Base-by-base conservation (phyloP, 2,113 vertebrate genomes). In the Donacobius atricapilla region DNA sequence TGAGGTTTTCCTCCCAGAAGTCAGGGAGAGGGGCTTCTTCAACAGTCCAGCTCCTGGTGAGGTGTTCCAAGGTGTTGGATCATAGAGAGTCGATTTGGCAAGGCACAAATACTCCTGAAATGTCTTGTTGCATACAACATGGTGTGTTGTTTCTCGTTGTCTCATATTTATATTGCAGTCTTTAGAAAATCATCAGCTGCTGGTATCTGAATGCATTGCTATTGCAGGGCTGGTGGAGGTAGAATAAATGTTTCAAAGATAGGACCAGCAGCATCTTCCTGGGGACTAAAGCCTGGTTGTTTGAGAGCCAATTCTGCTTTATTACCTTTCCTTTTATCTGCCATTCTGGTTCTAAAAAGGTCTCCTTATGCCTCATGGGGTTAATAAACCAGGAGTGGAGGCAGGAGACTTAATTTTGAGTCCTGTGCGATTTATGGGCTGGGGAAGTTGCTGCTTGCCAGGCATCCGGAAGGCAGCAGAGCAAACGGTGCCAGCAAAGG, bases 381-480 rank as follows among this genome's bases (percentile, higher is more conserved):
- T 91, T 95, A 92, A 94, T 92, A 94, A 96, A 91, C 37, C n/a
- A n/a, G 60, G 44, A 66, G 50, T 10, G 35, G 63, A 93, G 45
- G 89, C 70, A 86, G 75, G 63, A 95, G 88, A 39, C 78, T 91
- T 91, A 42, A 79, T 93, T 91, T 64, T 82, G 94, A 92, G 75
- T 73, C 77, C 33, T 31, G 33, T 56, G 54, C 2, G 0, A 91
- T 92, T 95, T 77, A 93, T 87, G 61, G 50, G 56, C 89, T 30
- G 83, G 81, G 57, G 54, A 85, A 87, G 84, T 9, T 30, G 51
- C 84, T 75, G 89, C 51, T 23, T 44, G 87, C 72, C 87, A 76
- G 78, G 89, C 69, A 15, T 58, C 57, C 80, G 64, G 83, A 89
- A 86, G 78, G 84, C 89, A 83, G 87, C 80, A 44, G 35, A 51